Base-by-base conservation (phyloP, 2,113 vertebrate genomes). In the Periophthalmodon schlosseri region DNA sequence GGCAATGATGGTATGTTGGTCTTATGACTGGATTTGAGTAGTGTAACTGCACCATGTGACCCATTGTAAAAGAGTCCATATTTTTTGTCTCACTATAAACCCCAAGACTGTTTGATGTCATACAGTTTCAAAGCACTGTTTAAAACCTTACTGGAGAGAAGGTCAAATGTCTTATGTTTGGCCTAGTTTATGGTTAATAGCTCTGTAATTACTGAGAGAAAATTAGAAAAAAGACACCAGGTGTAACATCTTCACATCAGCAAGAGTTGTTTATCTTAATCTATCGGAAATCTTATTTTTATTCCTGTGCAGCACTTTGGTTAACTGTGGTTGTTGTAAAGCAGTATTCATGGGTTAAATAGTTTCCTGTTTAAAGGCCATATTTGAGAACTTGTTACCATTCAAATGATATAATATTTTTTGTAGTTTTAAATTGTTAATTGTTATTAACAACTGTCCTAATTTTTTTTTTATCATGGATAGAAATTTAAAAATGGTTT, bases 11-110 rank as follows among this genome's bases (percentile, higher is more conserved):
- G 78, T 85, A 84, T 84, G 69, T 70, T 70, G 79, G 72, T 83
- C 92, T 74, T 77, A 70, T 93, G 92, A 91, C 80, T 72, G 63
- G 67, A 76, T 83, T 91, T 85, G 75, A 75, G 74, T 73, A 49
- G 46, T 49, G 66, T 49, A 66, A 77, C 47, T 6, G 9, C 16
- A n/a, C 83, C 91, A 88, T 93, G 88, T 92, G 92, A 92, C 72
- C 20, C 33, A 12, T 71, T 54, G 76, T 70, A 74, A 69, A 77
- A 0, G 75, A 64, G 6, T 7, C 6, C 1, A 20, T 70, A 60
- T 68, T 0, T 20, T 67, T 83, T 64, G 58, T 49, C 39, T 24
- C 50, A 52, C 11, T 39, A 18, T 52, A 36, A 21, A 39, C 69
- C 57, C 20, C 15, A 20, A 9, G 56, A 23, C 23, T 60, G 23